phyloP scores from a whole-genome alignment of 2,797 vertebrate genomes.

The Chanos chanos region DNA sequence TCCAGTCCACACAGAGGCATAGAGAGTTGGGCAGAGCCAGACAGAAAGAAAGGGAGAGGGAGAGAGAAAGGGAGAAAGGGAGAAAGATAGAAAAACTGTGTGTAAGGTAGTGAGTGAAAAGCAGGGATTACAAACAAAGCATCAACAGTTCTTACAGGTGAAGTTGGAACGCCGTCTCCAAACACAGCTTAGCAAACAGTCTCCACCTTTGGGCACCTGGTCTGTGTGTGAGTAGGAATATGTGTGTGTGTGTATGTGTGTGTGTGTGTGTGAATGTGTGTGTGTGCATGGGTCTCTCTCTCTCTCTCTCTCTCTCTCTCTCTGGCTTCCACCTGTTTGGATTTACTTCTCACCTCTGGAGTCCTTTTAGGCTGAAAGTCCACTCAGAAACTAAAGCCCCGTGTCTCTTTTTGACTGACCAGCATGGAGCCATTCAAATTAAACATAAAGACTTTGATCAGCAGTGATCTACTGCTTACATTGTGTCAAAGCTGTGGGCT shows the following conservation, averaged over 20 bases:
- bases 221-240: conserved; percentile 7
- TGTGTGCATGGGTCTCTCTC: conserved; percentile 39
- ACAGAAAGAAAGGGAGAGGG: conserved; percentile 1
- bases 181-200: conserved; percentile 50
- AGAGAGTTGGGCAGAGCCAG: too few species aligned
- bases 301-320: conserved; percentile 24
- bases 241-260: too few species aligned
- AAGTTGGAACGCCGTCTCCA: conserved; percentile 44
- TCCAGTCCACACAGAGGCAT: too few species aligned
- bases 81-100: too few species aligned
- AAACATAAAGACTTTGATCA: too few species aligned
- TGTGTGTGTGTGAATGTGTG: too few species aligned
- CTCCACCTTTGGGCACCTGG: conserved; percentile 50
- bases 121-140: conserved; percentile 41
- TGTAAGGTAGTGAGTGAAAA: too few species aligned
- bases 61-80: conserved; percentile 16
- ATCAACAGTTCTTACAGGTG: conserved; percentile 5
- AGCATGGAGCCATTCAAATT: too few species aligned
- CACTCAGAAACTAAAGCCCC: conserved; percentile 48
- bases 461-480: too few species aligned
- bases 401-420: too few species aligned
- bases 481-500: too few species aligned
- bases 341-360: conserved; percentile 65
- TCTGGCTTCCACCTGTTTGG: conserved; percentile 73
- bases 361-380: conserved; percentile 54